Percentiles rank a stretch among this genome's conserved stretches.
These are phyloP conservation scores for Seira musarum DNA, from an alignment of 2,888 invertebrate genomes.

Conservation along the genomic window DNA sequence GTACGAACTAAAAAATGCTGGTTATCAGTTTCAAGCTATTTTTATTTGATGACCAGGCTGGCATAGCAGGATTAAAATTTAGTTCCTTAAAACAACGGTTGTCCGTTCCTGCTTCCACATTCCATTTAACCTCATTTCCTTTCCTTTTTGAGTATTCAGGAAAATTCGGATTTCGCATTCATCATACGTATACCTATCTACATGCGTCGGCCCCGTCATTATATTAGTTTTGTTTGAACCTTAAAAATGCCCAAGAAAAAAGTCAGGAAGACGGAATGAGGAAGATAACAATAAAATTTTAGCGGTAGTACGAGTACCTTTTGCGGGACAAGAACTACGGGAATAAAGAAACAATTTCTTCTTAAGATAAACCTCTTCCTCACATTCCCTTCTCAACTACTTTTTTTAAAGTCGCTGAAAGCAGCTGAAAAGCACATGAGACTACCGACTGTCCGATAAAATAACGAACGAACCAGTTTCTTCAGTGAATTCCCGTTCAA, in stretches of 20 bases:
- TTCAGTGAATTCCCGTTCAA: too few species aligned
- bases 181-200: not conserved
- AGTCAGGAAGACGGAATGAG: slow-evolving; percentile 38
- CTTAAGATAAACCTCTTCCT: not conserved
- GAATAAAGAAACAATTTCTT: too few species aligned
- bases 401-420: not conserved
- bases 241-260: not conserved
- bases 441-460: not conserved
- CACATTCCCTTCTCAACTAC: not conserved
- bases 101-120: slow-evolving; percentile 41
- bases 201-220: not conserved
- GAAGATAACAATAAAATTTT: slow-evolving; percentile 23
- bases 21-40: not conserved
- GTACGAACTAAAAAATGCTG: not conserved
- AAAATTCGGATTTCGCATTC: not conserved
- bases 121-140: not conserved
- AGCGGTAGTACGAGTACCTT: too few species aligned
- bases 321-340: too few species aligned
- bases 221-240: too few species aligned
- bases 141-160: too few species aligned
- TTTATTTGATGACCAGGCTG: not conserved
- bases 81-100: slow-evolving; percentile 36
- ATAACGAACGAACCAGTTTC: too few species aligned
- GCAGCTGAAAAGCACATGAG: slow-evolving; percentile 1
- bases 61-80: not conserved